Conservation (phyloP, 2,888 invertebrate species). For the Pristionchus japonicus region DNA sequence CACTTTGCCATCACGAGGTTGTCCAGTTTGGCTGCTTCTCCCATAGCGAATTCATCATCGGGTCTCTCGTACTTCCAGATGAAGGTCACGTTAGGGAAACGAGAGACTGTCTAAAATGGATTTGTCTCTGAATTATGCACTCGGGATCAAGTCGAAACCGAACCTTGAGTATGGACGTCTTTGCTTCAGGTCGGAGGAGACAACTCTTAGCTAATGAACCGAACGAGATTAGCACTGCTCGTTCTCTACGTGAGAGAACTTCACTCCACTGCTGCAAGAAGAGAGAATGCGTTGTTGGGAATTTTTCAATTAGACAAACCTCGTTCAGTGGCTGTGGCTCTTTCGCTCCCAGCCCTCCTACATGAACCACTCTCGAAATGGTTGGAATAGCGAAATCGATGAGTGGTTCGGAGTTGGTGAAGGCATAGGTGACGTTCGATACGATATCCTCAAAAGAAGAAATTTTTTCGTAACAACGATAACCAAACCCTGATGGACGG, state of each 20-base stretch:
- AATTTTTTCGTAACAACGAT: background rate
- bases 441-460: background rate
- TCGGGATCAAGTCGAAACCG: too few species aligned
- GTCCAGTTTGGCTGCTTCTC: background rate
- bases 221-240: constrained; percentile 11
- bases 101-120: background rate
- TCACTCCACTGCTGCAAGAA: background rate
- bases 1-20: background rate
- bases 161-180: background rate
- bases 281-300: background rate
- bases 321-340: background rate
- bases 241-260: background rate
- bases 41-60: background rate
- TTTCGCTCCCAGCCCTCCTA: constrained; percentile 12
- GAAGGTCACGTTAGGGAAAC: background rate
- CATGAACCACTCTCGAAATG: background rate
- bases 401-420: constrained; percentile 15
- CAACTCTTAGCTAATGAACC: background rate
- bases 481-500: background rate
- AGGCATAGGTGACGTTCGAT: background rate
- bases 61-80: constrained; percentile 11
- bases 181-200: background rate
- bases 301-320: background rate
- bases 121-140: too few species aligned
- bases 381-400: constrained; percentile 21